Evolutionary conservation across 92 coral and sea anemone genomes (phyloP), one percentile per base, ranked within the genome.

Genomic region (Parazoanthus darwini): DNA sequence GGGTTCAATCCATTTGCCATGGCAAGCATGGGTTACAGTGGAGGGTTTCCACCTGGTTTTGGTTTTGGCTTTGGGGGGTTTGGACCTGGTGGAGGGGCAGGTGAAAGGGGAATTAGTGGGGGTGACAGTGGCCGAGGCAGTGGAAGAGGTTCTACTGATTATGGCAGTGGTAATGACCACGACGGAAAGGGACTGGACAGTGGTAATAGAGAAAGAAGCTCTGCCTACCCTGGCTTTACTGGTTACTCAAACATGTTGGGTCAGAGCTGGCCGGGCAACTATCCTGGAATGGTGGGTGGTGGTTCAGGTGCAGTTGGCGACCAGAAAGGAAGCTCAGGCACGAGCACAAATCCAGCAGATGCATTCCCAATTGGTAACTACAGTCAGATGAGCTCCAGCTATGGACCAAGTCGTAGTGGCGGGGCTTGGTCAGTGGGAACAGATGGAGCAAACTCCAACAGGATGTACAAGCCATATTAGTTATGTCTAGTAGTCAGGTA

Each of bases 21-120:
- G 87, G 87, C 87, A 84, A 48, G 87, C 59, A 84, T 84, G 87
- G 87, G 87, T n/a, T 84, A 84, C 71, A 66, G 77, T 39, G 77
- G 37, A 6, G 74, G 72, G 7, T 80, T 80, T 67, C 76, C 67
- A 0, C 87, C 87, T 46, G 87, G 77, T 4, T 73, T 73, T 43
- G 87, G 87, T 25, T 84, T 71, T 71, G 87, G 87, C 39, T 43
- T 35, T 79, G 83, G 86, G 71, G 87, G 87, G 1, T 84, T 84
- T 84, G 87, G 87, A 3, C 79, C 79, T 5, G 68, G 78, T 15
- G 87, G 65, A n/a, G 87, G 87, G 14, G 13, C 63, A 23, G 59
- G 86, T 68, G 86, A 71, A 42, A 56, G 86, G 23, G 77, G 63
- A 23, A 51, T 44, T 6, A 36, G 87, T 84, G 87, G 66, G 2